Percentiles rank a stretch among this genome's conserved stretches.
phyloP scores from a whole-genome alignment of 1,140 invertebrate genomes.

The Araneus ventricosus region DNA sequence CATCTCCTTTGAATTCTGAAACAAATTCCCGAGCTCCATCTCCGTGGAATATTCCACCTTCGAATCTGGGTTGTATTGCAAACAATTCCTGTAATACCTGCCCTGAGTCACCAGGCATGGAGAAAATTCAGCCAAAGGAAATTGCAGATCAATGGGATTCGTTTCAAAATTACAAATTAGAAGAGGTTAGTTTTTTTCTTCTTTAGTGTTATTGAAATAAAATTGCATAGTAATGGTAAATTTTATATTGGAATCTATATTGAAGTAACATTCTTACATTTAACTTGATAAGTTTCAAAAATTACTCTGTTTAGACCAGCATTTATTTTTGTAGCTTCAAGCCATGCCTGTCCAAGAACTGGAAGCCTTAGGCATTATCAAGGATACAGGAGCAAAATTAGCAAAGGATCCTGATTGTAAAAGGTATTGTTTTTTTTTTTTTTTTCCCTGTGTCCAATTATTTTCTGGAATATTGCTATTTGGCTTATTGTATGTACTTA shows the following conservation, averaged over 20 bases:
- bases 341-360: constrained; percentile 67
- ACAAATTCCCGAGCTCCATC: constrained; percentile 72
- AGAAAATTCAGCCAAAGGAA: constrained; percentile 75
- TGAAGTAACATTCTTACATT: too few species aligned
- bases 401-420: constrained; percentile 62
- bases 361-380: constrained; percentile 60
- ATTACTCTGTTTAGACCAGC: background rate
- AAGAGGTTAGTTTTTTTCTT: constrained; percentile 73
- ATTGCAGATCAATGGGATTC: constrained; percentile 76
- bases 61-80: background rate
- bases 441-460: background rate
- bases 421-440: constrained; percentile 32
- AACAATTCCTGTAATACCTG: background rate
- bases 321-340: constrained; percentile 59
- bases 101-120: constrained; percentile 23
- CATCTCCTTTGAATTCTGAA: constrained; percentile 73
- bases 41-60: constrained; percentile 69
- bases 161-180: constrained; percentile 75
- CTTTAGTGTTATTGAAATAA: background rate
- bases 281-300: background rate
- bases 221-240: too few species aligned
- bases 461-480: too few species aligned
- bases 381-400: constrained; percentile 47
- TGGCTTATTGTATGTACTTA: too few species aligned
- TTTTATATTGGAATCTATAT: too few species aligned